A percentile compares a stretch with the other conserved stretches of the same genome.
phyloP scores from a whole-genome alignment of 2,888 invertebrate species.

The Drosophila helvetica region DNA sequence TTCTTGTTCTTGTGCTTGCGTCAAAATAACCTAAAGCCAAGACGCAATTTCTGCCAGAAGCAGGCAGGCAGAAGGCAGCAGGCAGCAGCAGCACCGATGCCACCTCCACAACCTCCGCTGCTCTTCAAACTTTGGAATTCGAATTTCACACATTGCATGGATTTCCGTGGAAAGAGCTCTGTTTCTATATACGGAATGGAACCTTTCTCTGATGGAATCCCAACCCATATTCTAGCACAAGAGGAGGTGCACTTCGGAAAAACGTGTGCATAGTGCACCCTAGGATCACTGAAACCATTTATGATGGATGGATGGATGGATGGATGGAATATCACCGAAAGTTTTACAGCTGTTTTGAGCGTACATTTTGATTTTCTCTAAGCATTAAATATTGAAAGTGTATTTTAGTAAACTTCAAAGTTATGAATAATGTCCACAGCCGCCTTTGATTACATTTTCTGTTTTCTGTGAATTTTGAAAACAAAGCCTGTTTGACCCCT shows the following conservation, averaged over 20 bases:
- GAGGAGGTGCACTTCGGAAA: background rate
- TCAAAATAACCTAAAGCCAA: slow-evolving; percentile 57
- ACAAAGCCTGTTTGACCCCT: too few species aligned
- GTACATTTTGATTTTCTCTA: background rate
- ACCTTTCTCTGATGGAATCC: background rate
- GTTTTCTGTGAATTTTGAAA: too few species aligned
- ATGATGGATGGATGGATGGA: background rate
- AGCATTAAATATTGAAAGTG: too few species aligned
- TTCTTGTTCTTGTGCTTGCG: slow-evolving; percentile 15
- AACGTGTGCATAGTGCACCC: background rate
- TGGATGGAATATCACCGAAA: too few species aligned
- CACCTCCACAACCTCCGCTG: slow-evolving; percentile 8
- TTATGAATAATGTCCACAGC: too few species aligned
- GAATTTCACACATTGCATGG: slow-evolving; percentile 24
- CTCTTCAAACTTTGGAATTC: slow-evolving; percentile 37
- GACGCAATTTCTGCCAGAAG: slow-evolving; percentile 62
- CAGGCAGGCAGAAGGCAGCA: slow-evolving; percentile 51
- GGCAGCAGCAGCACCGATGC: slow-evolving; percentile 29
- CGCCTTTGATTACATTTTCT: too few species aligned
- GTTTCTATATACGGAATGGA: background rate
- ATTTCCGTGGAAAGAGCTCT: background rate
- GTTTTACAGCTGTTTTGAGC: background rate
- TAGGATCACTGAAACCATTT: background rate
- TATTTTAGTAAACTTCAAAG: too few species aligned
- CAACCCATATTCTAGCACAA: background rate